Percentiles rank a stretch among this genome's conserved stretches.
phyloP scores from a whole-genome alignment of 2,888 invertebrate genomes.

The Xestoiulus laeticollis region DNA sequence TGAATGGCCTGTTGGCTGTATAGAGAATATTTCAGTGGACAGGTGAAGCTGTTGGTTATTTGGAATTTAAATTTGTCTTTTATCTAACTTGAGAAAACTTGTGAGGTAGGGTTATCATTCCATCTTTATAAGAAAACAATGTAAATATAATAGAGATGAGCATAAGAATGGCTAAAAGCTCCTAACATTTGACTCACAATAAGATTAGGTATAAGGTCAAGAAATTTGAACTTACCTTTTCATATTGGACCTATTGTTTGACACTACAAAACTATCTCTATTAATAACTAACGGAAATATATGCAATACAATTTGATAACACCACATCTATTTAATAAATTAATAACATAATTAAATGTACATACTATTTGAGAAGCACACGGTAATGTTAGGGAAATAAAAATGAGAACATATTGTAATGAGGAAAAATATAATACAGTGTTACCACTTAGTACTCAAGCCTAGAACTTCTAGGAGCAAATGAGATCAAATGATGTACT shows the following conservation, averaged over 20 bases:
- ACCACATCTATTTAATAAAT: constrained; percentile 1
- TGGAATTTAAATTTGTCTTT: not conserved
- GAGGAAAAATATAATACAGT: too few species aligned
- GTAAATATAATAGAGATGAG: too few species aligned
- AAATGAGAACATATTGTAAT: too few species aligned
- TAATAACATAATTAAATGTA: not conserved
- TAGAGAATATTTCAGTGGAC: not conserved
- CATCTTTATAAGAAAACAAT: not conserved
- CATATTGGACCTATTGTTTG: too few species aligned
- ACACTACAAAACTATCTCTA: too few species aligned
- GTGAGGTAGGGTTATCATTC: not conserved
- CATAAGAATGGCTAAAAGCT: too few species aligned
- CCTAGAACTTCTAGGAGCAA: not conserved
- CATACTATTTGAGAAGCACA: not conserved
- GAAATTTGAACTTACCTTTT: too few species aligned
- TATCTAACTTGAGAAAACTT: not conserved
- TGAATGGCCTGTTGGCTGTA: not conserved
- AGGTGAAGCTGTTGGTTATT: not conserved
- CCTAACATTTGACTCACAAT: too few species aligned
- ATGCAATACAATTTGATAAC: not conserved
- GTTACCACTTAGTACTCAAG: too few species aligned
- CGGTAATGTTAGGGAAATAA: not conserved
- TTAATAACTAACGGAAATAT: too few species aligned
- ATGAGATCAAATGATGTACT: not conserved
- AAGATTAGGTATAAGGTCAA: too few species aligned